Conservation (phyloP, 2,888 invertebrate genomes). For the Ramazzottius varieornatus region DNA sequence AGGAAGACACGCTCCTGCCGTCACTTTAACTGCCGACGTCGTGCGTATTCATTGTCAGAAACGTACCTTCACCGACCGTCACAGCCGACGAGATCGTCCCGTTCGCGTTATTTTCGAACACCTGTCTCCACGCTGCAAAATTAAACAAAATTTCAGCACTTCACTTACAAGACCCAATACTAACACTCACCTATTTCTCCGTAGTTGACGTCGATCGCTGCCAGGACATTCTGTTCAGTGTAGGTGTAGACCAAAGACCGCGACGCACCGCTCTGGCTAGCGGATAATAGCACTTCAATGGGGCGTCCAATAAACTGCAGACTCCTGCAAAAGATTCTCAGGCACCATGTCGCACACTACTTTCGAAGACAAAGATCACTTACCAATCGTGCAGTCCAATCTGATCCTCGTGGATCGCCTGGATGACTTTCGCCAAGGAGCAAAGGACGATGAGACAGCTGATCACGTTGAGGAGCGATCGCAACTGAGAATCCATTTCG, state of each 20-base stretch:
- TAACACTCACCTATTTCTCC: neutral
- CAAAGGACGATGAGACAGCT: neutral
- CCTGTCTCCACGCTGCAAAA: neutral
- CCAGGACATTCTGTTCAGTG: neutral
- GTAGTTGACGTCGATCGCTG: neutral
- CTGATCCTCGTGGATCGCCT: neutral
- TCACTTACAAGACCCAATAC: too few relatives aligned
- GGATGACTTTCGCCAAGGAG: neutral
- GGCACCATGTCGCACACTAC: neutral
- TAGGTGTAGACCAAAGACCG: neutral
- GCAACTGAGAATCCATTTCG: too few relatives aligned
- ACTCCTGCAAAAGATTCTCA: neutral
- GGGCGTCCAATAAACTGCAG: neutral
- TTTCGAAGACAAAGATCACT: neutral
- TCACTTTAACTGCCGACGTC: too few relatives aligned
- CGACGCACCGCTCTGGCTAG: neutral
- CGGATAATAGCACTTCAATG: neutral
- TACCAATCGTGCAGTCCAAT: neutral
- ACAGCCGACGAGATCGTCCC: neutral
- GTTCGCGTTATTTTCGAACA: neutral
- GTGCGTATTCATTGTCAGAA: too few relatives aligned
- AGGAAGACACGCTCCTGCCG: too few relatives aligned
- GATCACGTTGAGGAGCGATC: too few relatives aligned
- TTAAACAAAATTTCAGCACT: too few relatives aligned
- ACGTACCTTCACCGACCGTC: neutral